phyloP scores from a whole-genome alignment of 2,113 vertebrate genomes.

The Ammospiza nelsoni region DNA sequence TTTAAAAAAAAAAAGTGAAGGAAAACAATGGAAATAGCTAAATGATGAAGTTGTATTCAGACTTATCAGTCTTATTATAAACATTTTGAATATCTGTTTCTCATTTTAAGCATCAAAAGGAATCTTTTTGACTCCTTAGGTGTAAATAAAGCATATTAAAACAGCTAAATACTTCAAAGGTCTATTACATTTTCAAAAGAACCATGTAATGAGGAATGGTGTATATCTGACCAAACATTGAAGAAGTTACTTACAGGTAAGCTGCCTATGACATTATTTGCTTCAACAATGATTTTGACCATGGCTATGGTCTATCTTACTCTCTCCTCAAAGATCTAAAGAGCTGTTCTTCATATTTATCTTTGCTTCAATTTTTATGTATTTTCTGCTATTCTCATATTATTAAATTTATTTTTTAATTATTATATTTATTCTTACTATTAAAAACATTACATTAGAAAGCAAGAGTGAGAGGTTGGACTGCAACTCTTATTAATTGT shows the following conservation, averaged over 20 bases:
- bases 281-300: neutral
- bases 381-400: neutral
- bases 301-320: neutral
- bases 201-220: accelerated
- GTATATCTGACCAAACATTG: neutral
- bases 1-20: neutral
- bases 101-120: neutral
- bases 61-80: neutral
- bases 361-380: neutral
- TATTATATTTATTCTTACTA: neutral
- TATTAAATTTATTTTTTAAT: neutral
- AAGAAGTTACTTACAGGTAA: neutral
- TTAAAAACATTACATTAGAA: neutral
- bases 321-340: neutral
- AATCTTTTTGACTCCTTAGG: neutral
- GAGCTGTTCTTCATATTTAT: neutral
- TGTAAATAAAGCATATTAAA: neutral
- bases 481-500: neutral
- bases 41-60: neutral
- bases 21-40: neutral
- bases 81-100: neutral
- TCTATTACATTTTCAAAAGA: neutral
- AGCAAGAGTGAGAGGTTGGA: accelerated
- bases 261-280: neutral
- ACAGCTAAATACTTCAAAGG: neutral